Evolutionary conservation across 2,113 vertebrate genomes (phyloP).

Genomic region (Heterotis niloticus): DNA sequence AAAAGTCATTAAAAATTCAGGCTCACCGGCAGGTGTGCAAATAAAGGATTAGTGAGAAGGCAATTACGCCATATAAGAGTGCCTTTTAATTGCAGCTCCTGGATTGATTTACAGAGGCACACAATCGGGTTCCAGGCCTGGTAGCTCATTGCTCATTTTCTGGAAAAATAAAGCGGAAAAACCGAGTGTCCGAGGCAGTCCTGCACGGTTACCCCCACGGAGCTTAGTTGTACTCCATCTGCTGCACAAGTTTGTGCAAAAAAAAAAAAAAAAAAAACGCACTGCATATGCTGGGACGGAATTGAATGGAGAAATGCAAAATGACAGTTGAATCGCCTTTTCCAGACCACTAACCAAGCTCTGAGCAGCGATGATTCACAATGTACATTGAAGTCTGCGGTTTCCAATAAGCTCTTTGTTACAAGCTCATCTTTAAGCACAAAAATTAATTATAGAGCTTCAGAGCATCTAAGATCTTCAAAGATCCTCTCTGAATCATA

Average conservation of each 20-base stretch:
- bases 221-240: not conserved
- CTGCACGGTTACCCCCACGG: constrained; percentile 35
- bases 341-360: not conserved
- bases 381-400: not conserved
- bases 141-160: constrained; percentile 68
- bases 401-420: not conserved
- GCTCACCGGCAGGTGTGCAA: constrained; percentile 73
- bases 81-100: constrained; percentile 74
- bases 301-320: too few relatives aligned
- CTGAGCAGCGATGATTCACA: constrained; percentile 8
- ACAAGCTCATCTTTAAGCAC: not conserved
- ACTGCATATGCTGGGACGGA: not conserved
- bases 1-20: constrained; percentile 75
- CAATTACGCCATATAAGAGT: constrained; percentile 73
- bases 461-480: not conserved
- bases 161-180: constrained; percentile 67
- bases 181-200: constrained; percentile 48
- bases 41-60: constrained; percentile 76
- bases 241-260: not conserved
- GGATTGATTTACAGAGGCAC: constrained; percentile 71
- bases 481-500: not conserved
- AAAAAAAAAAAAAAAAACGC: not conserved
- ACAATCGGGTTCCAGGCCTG: constrained; percentile 64
- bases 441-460: not conserved
- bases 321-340: not conserved